Base-by-base conservation (phyloP, 1,140 invertebrate genomes). In the Hyphantria cunea region DNA sequence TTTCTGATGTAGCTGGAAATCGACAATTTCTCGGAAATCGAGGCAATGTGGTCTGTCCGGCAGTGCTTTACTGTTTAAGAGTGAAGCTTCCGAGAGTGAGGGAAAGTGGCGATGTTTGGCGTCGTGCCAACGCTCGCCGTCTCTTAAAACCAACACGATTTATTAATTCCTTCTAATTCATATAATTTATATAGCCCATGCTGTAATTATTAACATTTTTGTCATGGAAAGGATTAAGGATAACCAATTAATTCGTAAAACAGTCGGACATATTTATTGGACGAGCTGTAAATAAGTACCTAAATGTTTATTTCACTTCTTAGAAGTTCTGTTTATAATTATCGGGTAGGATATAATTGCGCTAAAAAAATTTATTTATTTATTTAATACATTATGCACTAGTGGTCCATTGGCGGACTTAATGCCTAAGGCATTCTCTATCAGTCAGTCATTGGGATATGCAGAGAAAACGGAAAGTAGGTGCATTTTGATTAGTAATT, bases 121-220 rank as follows among this genome's bases (percentile, higher is more conserved):
- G 17, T 49, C 7, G 0, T 3, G 82, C 84, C 83, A 89, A 74
- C 61, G 60, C 52, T 58, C 61, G 31, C 41, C 48, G 68, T 62
- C 67, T 75, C 74, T 87, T 79, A 82, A 72, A 81, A 78, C 69
- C 64, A 61, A 68, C 69, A 68, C 69, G 75, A 87, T 84, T 81
- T 83, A 86, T 86, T 81, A 84, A 82, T 80, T 80, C 72, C 68
- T 70, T 47, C 77, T 80, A 84, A 84, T 87, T 85, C 80, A 76
- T 78, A 74, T 74, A 80, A 72, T 76, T 85, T 80, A 86, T 83
- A 79, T 77, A 77, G 6, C 14, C 33, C 56, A 32, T 37, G 47
- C 66, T 68, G 62, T 72, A 74, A 87, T 86, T 83, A 88, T 86
- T 85, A 82, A 81, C 71, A 80, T 80, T 85, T 86, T 79, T 79